Conservation (phyloP, 2,888 invertebrate genomes). For the Ochropleura plecta region DNA sequence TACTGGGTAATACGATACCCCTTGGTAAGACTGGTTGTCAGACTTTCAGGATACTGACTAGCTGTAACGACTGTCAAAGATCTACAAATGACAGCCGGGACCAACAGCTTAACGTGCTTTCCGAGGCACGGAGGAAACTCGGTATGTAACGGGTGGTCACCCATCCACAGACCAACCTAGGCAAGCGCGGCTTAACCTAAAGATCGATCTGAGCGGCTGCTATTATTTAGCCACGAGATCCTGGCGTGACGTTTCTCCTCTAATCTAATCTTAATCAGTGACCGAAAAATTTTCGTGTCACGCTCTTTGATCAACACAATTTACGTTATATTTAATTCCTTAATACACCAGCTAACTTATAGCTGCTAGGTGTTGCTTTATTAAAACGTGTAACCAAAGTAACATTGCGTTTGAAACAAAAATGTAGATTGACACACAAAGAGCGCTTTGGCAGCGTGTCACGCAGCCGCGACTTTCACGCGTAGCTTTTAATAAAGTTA, state of each 20-base stretch:
- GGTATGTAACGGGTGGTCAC: too few species aligned
- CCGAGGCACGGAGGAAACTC: too few species aligned
- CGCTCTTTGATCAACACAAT: not conserved
- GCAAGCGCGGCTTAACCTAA: too few species aligned
- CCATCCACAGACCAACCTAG: too few species aligned
- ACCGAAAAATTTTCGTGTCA: not conserved
- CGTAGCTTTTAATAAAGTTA: conserved; percentile 30
- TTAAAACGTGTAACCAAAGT: not conserved
- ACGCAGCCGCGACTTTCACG: not conserved
- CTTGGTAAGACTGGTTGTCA: too few species aligned
- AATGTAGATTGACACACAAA: conserved; percentile 33
- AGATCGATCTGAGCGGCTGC: too few species aligned
- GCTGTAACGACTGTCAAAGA: too few species aligned
- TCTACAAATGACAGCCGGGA: too few species aligned
- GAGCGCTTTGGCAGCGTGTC: not conserved
- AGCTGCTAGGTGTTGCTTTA: not conserved
- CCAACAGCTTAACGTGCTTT: too few species aligned
- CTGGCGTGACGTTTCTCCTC: not conserved
- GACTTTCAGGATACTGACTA: too few species aligned
- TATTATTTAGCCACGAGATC: too few species aligned
- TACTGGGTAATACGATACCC: too few species aligned
- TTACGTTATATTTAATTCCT: not conserved
- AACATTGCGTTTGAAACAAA: not conserved
- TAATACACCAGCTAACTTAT: not conserved
- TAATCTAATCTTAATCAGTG: not conserved